A percentile compares a stretch with the other conserved stretches of the same genome.
Evolutionary conservation across 2,888 invertebrate species (phyloP).

Genomic region (Drosophila affinis): DNA sequence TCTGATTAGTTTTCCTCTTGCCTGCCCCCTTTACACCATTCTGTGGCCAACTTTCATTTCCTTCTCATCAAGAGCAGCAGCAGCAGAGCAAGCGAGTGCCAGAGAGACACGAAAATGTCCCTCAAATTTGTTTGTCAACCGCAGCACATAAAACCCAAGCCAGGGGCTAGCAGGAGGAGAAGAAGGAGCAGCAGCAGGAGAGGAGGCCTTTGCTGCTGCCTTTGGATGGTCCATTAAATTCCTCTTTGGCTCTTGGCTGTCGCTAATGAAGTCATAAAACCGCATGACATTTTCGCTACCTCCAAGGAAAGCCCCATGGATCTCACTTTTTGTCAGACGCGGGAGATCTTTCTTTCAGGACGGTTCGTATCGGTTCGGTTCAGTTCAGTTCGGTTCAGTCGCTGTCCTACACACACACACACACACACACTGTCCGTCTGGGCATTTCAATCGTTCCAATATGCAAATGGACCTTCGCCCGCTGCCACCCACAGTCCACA

Average conservation of each 20-base stretch:
- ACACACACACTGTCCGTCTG: conserved; percentile 36
- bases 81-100: not conserved
- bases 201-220: conserved; percentile 2
- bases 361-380: too few species aligned
- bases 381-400: not conserved
- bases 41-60: conserved; percentile 61
- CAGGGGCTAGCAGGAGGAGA: not conserved
- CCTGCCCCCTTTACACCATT: not conserved
- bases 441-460: conserved; percentile 70
- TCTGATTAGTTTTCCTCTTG: conserved; percentile 58
- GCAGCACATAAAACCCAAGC: not conserved
- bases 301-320: conserved; percentile 53
- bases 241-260: conserved; percentile 50
- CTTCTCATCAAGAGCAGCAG: conserved; percentile 46
- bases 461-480: conserved; percentile 69
- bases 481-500: conserved; percentile 78
- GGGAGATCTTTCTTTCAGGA: conserved; percentile 46
- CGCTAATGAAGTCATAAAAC: conserved; percentile 84
- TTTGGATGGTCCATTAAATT: conserved; percentile 62
- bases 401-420: conserved; percentile 35
- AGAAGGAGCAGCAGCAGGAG: not conserved
- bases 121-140: conserved; percentile 71
- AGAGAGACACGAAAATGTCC: conserved; percentile 54
- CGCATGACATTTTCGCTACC: conserved; percentile 81
- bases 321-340: conserved; percentile 66